Conservation (phyloP, 2,797 vertebrate species). For the Alcedo quadribrachys region DNA sequence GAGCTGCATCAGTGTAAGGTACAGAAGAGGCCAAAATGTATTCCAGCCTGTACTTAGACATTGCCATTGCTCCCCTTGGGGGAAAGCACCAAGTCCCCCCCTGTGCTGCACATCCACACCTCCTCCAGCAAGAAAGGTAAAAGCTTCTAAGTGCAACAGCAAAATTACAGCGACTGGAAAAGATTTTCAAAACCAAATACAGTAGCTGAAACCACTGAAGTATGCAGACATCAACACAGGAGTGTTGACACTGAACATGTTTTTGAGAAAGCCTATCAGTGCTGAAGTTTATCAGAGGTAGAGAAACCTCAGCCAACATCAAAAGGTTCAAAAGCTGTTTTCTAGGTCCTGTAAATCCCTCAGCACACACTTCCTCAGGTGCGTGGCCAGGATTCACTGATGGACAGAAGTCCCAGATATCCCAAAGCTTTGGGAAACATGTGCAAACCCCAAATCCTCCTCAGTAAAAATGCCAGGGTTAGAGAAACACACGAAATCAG, state of each 20-base stretch:
- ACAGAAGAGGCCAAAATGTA: background rate
- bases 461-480: background rate
- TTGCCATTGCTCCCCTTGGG: fast-evolving
- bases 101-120: background rate
- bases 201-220: background rate
- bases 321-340: background rate
- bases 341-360: background rate
- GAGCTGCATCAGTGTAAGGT: background rate
- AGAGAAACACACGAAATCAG: background rate
- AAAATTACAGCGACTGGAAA: background rate
- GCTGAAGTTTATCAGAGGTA: background rate
- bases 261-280: background rate
- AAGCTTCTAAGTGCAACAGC: background rate
- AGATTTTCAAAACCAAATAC: background rate
- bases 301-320: background rate
- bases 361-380: background rate
- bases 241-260: background rate
- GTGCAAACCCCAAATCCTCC: background rate
- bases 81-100: background rate
- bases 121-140: background rate
- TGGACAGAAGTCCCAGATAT: background rate
- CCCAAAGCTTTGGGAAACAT: background rate
- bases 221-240: background rate
- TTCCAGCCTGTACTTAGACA: background rate
- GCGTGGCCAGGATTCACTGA: background rate